Evolutionary conservation across 1,140 invertebrate species (phyloP).

Genomic region (Panagrolaimus sp.): DNA sequence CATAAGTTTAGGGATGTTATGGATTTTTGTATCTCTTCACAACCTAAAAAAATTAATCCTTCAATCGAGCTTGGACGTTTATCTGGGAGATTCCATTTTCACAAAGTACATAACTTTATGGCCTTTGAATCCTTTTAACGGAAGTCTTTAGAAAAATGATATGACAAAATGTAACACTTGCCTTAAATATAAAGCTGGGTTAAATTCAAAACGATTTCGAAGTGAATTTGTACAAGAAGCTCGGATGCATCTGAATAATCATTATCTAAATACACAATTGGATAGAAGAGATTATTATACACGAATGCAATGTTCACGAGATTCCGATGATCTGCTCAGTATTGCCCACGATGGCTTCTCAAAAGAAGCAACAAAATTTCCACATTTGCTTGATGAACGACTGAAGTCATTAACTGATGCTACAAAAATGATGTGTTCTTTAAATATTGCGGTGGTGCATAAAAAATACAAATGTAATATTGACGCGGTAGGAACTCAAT

Average conservation of each 20-base stretch:
- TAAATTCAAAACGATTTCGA: background rate
- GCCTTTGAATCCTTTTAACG: background rate
- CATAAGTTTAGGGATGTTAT: background rate
- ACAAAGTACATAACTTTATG: background rate
- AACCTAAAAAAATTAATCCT: background rate
- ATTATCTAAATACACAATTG: background rate
- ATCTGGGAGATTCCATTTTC: background rate
- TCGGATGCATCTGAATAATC: background rate
- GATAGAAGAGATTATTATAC: background rate
- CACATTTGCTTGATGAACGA: background rate
- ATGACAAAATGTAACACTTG: background rate
- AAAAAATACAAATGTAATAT: background rate
- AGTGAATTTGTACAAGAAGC: background rate
- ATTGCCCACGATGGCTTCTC: background rate
- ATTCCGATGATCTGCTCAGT: background rate
- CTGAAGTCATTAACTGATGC: background rate
- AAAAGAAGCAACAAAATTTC: background rate
- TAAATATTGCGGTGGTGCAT: background rate
- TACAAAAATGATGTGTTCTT: background rate
- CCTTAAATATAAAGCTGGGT: background rate
- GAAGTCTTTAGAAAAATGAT: background rate
- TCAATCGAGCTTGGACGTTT: background rate
- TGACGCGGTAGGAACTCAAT: background rate
- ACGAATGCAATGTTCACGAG: background rate
- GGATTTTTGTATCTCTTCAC: background rate